Percentiles rank a stretch among this genome's conserved stretches.
phyloP scores from a whole-genome alignment of 2,797 vertebrate genomes.

The Rhinoraja longicauda region DNA sequence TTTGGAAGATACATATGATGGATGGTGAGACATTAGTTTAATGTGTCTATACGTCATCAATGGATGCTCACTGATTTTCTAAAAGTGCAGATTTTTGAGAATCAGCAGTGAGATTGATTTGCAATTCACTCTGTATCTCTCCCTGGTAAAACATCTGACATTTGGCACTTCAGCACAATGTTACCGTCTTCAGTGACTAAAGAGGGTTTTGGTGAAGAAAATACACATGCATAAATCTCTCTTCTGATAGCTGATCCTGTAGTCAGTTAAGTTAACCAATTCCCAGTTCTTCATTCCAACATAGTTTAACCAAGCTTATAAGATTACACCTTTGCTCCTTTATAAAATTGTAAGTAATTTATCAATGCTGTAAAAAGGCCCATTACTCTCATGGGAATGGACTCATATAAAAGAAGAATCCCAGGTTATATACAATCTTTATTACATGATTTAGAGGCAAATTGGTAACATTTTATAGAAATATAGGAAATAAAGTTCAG shows the following conservation, averaged over 20 bases:
- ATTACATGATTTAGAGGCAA: conserved; percentile 14
- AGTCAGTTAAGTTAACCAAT: conserved; percentile 6
- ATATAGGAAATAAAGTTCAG: not conserved
- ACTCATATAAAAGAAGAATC: not conserved
- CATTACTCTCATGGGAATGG: not conserved
- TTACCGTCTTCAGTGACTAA: not conserved
- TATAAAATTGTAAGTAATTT: not conserved
- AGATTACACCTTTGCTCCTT: not conserved
- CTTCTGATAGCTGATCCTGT: not conserved
- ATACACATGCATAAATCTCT: not conserved
- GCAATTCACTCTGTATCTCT: not conserved
- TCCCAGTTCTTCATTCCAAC: not conserved
- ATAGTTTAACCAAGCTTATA: conserved; percentile 18
- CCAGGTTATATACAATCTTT: not conserved
- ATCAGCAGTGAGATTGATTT: not conserved
- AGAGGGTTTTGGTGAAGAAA: not conserved
- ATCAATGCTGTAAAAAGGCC: not conserved
- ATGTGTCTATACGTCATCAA: not conserved
- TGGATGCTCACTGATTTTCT: not conserved
- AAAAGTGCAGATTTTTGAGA: not conserved
- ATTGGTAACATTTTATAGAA: not conserved
- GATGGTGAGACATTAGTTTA: not conserved
- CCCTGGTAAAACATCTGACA: not conserved
- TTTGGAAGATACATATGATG: not conserved
- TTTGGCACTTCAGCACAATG: not conserved